Evolutionary conservation across 2,113 vertebrate species (phyloP).

Genomic region (Sinocyclocheilus grahami): DNA sequence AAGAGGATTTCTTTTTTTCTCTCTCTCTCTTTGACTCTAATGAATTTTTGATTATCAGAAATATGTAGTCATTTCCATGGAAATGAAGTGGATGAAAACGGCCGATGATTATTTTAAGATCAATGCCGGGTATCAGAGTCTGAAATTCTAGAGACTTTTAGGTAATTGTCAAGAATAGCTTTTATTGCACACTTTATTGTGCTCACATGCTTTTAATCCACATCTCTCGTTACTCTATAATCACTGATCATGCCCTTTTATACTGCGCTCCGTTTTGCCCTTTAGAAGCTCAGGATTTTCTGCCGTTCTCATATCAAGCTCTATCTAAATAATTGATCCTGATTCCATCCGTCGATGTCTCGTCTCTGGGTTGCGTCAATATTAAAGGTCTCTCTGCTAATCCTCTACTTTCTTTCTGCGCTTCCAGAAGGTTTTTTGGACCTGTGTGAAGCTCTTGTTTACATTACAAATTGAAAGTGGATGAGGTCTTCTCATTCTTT

Average conservation of each 20-base stretch:
- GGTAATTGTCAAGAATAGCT: background rate
- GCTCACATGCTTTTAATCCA: slow-evolving; percentile 11
- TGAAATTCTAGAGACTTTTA: background rate
- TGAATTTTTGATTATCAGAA: slow-evolving; percentile 44
- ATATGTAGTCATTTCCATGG: slow-evolving; percentile 5
- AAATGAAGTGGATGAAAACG: slow-evolving; percentile 29
- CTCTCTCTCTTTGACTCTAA: slow-evolving; percentile 33
- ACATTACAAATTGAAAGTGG: background rate
- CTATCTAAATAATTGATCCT: slow-evolving; percentile 31
- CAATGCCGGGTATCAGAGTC: slow-evolving; percentile 7
- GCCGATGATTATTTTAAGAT: slow-evolving; percentile 3
- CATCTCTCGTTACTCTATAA: slow-evolving; percentile 12
- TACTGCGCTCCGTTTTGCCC: background rate
- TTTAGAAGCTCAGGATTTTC: slow-evolving; percentile 13
- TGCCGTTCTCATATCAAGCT: slow-evolving; percentile 27
- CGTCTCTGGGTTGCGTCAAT: slow-evolving; percentile 26
- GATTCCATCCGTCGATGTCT: slow-evolving; percentile 30
- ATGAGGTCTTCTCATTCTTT: background rate
- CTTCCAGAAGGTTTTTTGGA: background rate
- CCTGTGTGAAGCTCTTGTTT: background rate
- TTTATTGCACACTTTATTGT: slow-evolving; percentile 7
- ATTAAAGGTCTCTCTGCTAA: slow-evolving; percentile 27
- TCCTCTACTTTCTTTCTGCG: background rate
- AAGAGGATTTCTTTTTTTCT: slow-evolving; percentile 4
- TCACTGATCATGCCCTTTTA: slow-evolving; percentile 10